phyloP scores from a whole-genome alignment of 2,113 vertebrate genomes.

The Perognathus longimembris region DNA sequence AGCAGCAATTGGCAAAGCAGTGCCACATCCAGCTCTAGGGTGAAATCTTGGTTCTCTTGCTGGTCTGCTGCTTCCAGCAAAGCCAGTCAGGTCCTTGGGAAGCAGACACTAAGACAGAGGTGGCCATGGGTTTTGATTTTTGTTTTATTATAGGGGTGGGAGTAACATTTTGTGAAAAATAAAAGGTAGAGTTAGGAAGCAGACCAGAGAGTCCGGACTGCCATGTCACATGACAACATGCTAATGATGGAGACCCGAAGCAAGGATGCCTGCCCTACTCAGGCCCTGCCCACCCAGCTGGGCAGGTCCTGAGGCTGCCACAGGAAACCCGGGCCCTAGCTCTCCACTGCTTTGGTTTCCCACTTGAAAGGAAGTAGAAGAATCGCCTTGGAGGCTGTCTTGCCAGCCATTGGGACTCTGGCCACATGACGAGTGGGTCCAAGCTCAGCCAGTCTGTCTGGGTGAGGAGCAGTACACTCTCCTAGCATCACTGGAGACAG shows the following conservation, averaged over 20 bases:
- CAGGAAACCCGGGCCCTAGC: background rate
- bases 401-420: background rate
- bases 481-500: accelerated
- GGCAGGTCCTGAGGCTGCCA: background rate
- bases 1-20: no score
- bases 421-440: no score
- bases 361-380: background rate
- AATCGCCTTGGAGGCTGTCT: accelerated
- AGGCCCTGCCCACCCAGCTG: background rate
- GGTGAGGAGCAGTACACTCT: background rate
- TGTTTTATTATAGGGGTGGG: no score
- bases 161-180: background rate
- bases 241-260: background rate
- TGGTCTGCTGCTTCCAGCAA: background rate
- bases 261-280: no score
- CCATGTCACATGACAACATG: background rate
- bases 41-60: background rate
- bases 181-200: background rate
- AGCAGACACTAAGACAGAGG: background rate
- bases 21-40: background rate
- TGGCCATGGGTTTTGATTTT: background rate
- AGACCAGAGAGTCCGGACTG: background rate
- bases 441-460: background rate
- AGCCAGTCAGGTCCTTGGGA: background rate
- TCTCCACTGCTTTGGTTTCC: accelerated